Conservation (phyloP, 2,797 vertebrate species). For the Propithecus deckenii region DNA sequence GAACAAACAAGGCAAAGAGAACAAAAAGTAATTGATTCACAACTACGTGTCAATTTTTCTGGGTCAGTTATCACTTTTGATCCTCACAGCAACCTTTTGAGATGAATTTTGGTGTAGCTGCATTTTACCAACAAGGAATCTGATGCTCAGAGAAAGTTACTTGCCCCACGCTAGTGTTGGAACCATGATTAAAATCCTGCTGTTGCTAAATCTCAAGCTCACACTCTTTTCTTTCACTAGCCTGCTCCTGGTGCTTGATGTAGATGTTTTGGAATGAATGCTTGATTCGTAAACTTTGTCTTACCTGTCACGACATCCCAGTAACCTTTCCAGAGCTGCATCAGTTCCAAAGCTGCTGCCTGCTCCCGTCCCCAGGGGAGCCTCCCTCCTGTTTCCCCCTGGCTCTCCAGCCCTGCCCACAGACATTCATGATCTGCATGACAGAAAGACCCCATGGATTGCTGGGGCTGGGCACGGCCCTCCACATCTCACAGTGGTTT, state of each 20-base stretch:
- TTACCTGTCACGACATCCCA: neutral
- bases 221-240: neutral
- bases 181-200: neutral
- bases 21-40: neutral
- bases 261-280: neutral
- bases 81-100: neutral
- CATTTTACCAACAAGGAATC: neutral
- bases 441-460: neutral
- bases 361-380: neutral
- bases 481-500: neutral
- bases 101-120: neutral
- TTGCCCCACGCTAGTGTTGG: neutral
- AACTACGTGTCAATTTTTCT: neutral
- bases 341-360: neutral
- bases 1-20: neutral
- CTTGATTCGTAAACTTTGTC: neutral
- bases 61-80: neutral
- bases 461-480: neutral
- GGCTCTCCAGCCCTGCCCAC: neutral
- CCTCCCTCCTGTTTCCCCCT: neutral
- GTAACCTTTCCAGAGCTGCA: neutral
- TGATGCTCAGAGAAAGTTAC: neutral
- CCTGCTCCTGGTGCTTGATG: neutral
- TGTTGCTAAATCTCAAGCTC: neutral
- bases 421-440: accelerated